A percentile compares a stretch with the other conserved stretches of the same genome.
These are phyloP conservation scores for Microtus oregoni DNA, from an alignment of 2,113 vertebrate genomes.

Conservation along the genomic window DNA sequence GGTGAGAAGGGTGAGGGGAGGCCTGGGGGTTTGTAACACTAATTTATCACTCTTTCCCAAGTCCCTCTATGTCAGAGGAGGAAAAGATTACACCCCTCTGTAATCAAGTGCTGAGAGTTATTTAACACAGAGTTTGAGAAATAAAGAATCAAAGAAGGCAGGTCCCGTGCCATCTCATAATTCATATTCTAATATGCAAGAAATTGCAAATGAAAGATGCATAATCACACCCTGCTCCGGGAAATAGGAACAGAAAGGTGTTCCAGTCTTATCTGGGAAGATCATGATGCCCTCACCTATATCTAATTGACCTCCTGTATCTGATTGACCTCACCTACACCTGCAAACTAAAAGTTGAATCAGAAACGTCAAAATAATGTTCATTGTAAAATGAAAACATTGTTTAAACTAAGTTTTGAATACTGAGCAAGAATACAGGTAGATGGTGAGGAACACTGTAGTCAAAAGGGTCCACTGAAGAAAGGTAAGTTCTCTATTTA, in stretches of 20 bases:
- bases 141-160: not conserved
- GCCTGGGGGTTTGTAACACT: not conserved
- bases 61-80: not conserved
- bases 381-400: not conserved
- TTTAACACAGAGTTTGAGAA: not conserved
- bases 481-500: not conserved
- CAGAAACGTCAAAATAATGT: not conserved
- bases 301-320: not conserved
- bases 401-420: not conserved
- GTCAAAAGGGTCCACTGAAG: not conserved
- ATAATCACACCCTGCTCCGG: fast-evolving
- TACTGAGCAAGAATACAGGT: not conserved
- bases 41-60: not conserved
- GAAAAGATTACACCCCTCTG: not conserved
- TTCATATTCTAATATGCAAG: not conserved
- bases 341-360: not conserved
- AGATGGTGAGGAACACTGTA: not conserved
- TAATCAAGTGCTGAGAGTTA: not conserved
- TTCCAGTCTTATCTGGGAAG: not conserved
- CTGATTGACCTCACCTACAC: not conserved
- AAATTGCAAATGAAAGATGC: not conserved
- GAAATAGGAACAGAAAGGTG: not conserved
- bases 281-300: not conserved
- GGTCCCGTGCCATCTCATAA: not conserved
- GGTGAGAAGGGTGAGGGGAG: not conserved